These are phyloP conservation scores for Eretmocerus hayati DNA, from an alignment of 2,888 invertebrate genomes.

Conservation along the genomic window DNA sequence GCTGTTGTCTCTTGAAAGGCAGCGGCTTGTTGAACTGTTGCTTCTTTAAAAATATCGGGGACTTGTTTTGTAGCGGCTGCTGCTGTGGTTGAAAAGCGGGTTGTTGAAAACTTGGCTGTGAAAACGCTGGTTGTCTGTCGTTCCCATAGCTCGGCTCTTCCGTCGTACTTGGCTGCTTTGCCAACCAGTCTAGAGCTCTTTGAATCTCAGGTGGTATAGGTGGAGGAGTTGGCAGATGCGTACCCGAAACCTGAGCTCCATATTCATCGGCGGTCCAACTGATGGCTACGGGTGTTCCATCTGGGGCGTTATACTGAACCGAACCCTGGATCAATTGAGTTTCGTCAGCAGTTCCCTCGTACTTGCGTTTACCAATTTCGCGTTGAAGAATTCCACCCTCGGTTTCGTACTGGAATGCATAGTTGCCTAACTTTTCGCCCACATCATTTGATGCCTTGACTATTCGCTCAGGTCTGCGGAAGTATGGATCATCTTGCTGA, in stretches of 20 bases:
- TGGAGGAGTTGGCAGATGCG: constrained; percentile 42
- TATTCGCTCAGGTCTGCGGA: constrained; percentile 40
- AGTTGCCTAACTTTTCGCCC: constrained; percentile 40
- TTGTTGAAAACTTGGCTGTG: no score
- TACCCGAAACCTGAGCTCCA: constrained; percentile 40
- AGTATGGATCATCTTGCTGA: constrained; percentile 28
- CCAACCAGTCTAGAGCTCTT: constrained; percentile 42
- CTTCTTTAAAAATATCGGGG: not conserved
- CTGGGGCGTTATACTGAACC: constrained; percentile 44
- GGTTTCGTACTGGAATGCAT: constrained; percentile 41
- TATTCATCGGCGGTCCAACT: constrained; percentile 46
- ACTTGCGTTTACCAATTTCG: constrained; percentile 40
- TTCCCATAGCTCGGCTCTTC: constrained; percentile 29
- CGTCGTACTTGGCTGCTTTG: constrained; percentile 42
- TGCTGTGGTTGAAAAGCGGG: no score
- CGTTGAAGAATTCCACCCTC: constrained; percentile 43
- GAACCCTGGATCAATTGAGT: constrained; percentile 43
- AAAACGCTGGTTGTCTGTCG: no score
- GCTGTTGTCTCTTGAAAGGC: constrained; percentile 11
- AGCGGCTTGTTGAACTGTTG: constrained; percentile 18
- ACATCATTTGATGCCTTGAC: constrained; percentile 35
- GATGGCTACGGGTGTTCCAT: constrained; percentile 42
- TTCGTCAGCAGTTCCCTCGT: constrained; percentile 42
- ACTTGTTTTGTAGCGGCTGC: not conserved
- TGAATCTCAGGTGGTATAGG: constrained; percentile 43